Conservation (phyloP, 1,140 invertebrate species). For the Plectrocnemia conspersa region DNA sequence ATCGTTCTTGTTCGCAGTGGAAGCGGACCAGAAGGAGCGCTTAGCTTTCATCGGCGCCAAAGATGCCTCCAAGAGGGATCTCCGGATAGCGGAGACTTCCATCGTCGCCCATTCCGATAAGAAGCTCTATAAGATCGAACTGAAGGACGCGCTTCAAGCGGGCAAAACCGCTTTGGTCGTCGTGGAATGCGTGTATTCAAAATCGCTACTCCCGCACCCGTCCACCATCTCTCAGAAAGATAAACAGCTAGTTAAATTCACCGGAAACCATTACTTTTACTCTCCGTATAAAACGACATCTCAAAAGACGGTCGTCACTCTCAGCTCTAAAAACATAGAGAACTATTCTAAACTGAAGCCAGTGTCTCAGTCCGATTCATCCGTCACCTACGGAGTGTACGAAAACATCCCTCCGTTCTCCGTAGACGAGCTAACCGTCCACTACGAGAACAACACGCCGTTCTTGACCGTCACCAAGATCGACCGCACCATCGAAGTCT, state of each 20-base stretch:
- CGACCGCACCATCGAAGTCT: constrained; percentile 88
- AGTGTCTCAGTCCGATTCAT: constrained; percentile 68
- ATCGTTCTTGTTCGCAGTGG: constrained; percentile 68
- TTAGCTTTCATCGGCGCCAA: constrained; percentile 72
- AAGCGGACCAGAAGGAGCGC: constrained; percentile 55
- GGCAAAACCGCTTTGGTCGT: constrained; percentile 59
- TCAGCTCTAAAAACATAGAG: constrained; percentile 76
- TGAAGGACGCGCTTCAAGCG: constrained; percentile 57
- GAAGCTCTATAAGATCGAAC: constrained; percentile 58
- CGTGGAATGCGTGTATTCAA: constrained; percentile 72
- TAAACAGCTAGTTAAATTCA: constrained; percentile 86
- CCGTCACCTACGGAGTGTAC: constrained; percentile 84
- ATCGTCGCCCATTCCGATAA: constrained; percentile 50
- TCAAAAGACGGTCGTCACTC: constrained; percentile 76
- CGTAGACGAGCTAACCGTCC: constrained; percentile 68
- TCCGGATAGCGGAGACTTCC: constrained; percentile 56
- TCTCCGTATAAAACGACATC: constrained; percentile 73
- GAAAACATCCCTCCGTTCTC: constrained; percentile 60
- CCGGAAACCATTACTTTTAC: constrained; percentile 79
- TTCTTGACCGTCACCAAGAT: constrained; percentile 87
- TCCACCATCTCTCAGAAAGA: constrained; percentile 85
- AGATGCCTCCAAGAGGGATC: constrained; percentile 59
- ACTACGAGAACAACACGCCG: constrained; percentile 95
- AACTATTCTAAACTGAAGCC: constrained; percentile 85
- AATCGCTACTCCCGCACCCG: constrained; percentile 77